Evolutionary conservation across 2,797 vertebrate species (phyloP).

Genomic region (Fistularia tabacaria): DNA sequence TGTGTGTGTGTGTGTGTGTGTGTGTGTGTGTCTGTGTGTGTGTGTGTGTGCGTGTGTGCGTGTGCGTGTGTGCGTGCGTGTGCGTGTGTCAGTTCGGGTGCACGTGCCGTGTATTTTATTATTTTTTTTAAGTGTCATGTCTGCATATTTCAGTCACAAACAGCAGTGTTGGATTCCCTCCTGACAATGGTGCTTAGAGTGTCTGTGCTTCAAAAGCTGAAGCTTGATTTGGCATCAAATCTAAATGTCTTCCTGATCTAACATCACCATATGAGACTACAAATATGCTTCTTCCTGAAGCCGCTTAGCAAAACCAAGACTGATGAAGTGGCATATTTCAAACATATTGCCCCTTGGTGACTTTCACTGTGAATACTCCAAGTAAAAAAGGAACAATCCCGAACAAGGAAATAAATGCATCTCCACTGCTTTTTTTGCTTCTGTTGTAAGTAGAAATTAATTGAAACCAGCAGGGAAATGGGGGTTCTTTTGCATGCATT

Average conservation of each 20-base stretch:
- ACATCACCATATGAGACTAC: conserved; percentile 22
- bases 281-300: conserved; percentile 25
- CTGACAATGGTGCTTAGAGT: conserved; percentile 11
- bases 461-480: conserved; percentile 38
- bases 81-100: conserved; percentile 14
- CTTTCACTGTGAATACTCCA: conserved; percentile 49
- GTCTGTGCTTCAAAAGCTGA: conserved; percentile 17
- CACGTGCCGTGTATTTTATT: conserved; percentile 12
- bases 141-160: conserved; percentile 44
- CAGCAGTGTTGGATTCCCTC: conserved; percentile 20
- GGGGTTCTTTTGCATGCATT: conserved; percentile 47
- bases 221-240: conserved; percentile 14
- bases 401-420: conserved; percentile 15
- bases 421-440: conserved; percentile 23
- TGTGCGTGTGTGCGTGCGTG: conserved; percentile 16
- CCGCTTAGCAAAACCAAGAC: conserved; percentile 28
- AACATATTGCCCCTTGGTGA: conserved; percentile 15
- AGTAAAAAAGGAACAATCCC: conserved; percentile 24
- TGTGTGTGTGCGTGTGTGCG: conserved; percentile 1
- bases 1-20: conserved; percentile 19
- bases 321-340: conserved; percentile 24
- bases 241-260: conserved; percentile 26
- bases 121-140: conserved; percentile 24
- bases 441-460: conserved; percentile 22
- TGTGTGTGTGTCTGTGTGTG: conserved; percentile 19